These are phyloP conservation scores for Cyclura pinguis DNA, from an alignment of 2,797 vertebrate species.

Conservation along the genomic window DNA sequence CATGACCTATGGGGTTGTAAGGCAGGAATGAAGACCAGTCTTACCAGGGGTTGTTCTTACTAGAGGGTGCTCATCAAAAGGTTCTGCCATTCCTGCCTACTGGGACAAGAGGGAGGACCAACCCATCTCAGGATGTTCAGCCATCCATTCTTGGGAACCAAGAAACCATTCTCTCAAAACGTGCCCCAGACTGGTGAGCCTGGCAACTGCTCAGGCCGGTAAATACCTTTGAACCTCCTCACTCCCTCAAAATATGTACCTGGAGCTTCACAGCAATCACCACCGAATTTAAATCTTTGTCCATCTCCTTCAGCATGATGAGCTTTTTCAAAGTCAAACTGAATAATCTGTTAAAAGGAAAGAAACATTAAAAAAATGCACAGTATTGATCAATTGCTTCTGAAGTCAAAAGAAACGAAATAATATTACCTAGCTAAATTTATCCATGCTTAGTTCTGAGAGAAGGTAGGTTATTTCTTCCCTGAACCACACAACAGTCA, in stretches of 20 bases:
- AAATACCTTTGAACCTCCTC: background rate
- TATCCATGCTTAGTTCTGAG: background rate
- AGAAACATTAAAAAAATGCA: slow-evolving; percentile 3
- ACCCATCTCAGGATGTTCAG: no score
- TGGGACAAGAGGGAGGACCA: no score
- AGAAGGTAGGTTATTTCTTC: background rate
- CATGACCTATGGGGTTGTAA: no score
- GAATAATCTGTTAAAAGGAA: slow-evolving; percentile 82
- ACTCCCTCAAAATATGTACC: slow-evolving; percentile 72
- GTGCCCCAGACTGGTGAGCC: no score
- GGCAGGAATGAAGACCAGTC: no score
- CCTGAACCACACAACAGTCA: background rate
- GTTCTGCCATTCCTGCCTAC: no score
- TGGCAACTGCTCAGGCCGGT: no score
- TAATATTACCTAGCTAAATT: background rate
- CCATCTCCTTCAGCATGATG: slow-evolving; percentile 93
- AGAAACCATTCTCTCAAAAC: background rate
- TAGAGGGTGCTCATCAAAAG: no score
- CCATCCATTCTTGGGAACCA: no score
- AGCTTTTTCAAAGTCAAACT: slow-evolving; percentile 94
- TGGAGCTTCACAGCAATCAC: slow-evolving; percentile 94
- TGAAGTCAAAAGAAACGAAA: background rate
- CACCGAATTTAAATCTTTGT: slow-evolving; percentile 92
- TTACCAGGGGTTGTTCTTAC: no score
- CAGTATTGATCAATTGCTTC: background rate